phyloP scores from a whole-genome alignment of 1,140 invertebrate genomes.

The Druon quercuslanigerum region DNA sequence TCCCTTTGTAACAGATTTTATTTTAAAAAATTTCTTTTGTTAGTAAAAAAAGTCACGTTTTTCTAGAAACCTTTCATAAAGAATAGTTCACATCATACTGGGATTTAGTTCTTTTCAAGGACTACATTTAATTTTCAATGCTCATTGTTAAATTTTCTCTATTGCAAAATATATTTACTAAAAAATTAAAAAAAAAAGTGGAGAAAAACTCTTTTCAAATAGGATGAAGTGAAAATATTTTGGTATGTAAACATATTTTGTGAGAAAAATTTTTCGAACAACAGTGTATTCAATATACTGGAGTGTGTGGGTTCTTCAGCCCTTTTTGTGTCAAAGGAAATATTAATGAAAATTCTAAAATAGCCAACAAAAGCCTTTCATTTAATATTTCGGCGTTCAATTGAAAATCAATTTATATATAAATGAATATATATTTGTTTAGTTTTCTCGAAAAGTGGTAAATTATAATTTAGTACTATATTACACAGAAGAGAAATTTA shows the following conservation, averaged over 20 bases:
- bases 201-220: background rate
- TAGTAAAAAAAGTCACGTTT: too few species aligned
- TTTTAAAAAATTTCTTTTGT: too few species aligned
- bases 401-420: background rate
- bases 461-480: too few species aligned
- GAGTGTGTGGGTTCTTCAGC: background rate
- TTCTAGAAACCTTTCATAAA: too few species aligned
- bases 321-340: background rate
- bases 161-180: background rate
- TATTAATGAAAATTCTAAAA: background rate
- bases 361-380: background rate
- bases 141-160: background rate
- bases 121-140: background rate
- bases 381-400: background rate
- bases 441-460: background rate
- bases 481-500: too few species aligned
- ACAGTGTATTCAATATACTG: background rate
- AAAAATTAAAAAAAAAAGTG: background rate
- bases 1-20: too few species aligned
- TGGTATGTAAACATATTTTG: too few species aligned
- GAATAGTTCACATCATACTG: background rate
- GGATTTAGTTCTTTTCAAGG: background rate
- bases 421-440: background rate
- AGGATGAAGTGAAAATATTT: background rate
- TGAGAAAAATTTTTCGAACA: background rate